Evolutionary conservation across 1,140 invertebrate genomes (phyloP).

Genomic region (Chelonus insularis): DNA sequence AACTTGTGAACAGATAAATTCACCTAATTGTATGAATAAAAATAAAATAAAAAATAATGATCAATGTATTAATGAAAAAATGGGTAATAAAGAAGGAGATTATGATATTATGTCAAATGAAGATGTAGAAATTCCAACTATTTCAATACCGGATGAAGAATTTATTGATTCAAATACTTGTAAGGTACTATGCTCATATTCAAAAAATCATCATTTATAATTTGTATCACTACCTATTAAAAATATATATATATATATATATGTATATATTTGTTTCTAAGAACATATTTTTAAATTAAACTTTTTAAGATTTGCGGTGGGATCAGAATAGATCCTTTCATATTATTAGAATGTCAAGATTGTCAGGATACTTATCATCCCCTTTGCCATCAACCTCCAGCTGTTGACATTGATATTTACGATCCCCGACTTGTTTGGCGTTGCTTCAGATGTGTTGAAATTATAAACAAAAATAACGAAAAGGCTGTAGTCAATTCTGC

Average conservation of each 20-base stretch:
- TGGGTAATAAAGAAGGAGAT: background rate
- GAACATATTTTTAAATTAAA: no score
- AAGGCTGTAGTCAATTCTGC: background rate
- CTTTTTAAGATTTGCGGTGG: conserved; percentile 48
- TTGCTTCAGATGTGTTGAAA: conserved; percentile 35
- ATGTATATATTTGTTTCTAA: no score
- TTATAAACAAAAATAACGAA: background rate
- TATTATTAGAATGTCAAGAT: conserved; percentile 43
- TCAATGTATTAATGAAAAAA: background rate
- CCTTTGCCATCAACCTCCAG: conserved; percentile 41
- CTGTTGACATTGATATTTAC: conserved; percentile 39
- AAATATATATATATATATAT: no score
- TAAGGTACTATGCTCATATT: conserved; percentile 36
- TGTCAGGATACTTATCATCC: conserved; percentile 44
- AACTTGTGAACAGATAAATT: no score
- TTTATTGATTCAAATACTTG: conserved; percentile 34
- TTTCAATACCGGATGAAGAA: conserved; percentile 49
- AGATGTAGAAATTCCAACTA: conserved; percentile 41
- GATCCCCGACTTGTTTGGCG: conserved; percentile 41
- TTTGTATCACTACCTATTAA: no score
- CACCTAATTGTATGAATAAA: no score
- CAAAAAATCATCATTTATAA: no score
- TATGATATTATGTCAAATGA: conserved; percentile 24
- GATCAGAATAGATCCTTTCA: conserved; percentile 40
- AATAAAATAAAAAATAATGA: no score